These are phyloP conservation scores for Chionodraco myersi DNA, from an alignment of 2,113 vertebrate species.

Conservation along the genomic window DNA sequence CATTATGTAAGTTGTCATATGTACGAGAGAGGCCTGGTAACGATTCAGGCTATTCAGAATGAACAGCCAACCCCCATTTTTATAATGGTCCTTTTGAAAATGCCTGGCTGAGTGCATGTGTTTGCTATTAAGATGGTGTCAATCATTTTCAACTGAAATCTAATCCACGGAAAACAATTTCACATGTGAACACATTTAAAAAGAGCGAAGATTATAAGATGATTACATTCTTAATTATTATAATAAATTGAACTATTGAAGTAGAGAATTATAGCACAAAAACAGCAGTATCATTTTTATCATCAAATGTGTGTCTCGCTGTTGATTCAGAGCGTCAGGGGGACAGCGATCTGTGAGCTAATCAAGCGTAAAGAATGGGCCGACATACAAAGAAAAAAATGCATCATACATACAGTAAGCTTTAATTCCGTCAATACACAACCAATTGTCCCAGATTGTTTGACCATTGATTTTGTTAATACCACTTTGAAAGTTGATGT, in stretches of 20 bases:
- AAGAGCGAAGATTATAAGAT: slow-evolving; percentile 39
- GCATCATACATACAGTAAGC: slow-evolving; percentile 87
- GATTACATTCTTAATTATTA: slow-evolving; percentile 41
- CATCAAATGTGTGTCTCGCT: slow-evolving; percentile 4
- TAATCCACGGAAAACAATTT: slow-evolving; percentile 64
- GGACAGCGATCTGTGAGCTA: slow-evolving; percentile 33
- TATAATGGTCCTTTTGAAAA: slow-evolving; percentile 81
- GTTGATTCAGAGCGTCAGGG: slow-evolving; percentile 34
- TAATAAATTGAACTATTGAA: slow-evolving; percentile 22
- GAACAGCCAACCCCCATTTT: slow-evolving; percentile 75
- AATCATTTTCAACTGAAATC: slow-evolving; percentile 74
- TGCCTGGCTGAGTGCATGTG: slow-evolving; percentile 74
- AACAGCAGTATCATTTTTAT: slow-evolving; percentile 28
- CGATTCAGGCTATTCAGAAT: slow-evolving; percentile 82
- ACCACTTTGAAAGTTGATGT: slow-evolving; percentile 79
- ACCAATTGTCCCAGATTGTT: slow-evolving; percentile 94
- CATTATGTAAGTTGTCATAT: slow-evolving; percentile 86
- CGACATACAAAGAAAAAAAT: slow-evolving; percentile 89
- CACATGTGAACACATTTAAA: slow-evolving; percentile 34
- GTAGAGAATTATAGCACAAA: slow-evolving; percentile 18
- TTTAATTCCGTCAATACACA: slow-evolving; percentile 96
- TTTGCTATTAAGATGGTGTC: slow-evolving; percentile 77
- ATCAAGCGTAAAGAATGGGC: slow-evolving; percentile 77
- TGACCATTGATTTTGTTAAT: slow-evolving; percentile 93
- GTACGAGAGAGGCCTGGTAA: slow-evolving; percentile 71